Evolutionary conservation across 30 jellyfish, hydroid and myxozoan species (phyloP), one percentile per base, ranked within the genome.

Genomic region (Turritopsis dohrnii): DNA sequence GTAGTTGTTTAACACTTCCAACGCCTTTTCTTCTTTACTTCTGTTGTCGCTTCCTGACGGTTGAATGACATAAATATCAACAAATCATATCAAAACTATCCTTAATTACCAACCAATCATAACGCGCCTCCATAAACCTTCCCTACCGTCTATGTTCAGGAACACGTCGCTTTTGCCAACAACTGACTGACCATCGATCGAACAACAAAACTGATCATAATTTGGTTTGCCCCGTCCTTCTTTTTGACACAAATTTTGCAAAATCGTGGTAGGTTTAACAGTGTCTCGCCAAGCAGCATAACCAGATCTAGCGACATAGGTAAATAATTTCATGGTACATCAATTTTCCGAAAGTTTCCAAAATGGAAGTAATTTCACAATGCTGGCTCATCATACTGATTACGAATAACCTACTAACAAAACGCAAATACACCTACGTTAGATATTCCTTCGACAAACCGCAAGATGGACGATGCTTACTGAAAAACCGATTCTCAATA

Each of bases 401-500:
- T n/a, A n/a, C n/a, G n/a, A n/a, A 41, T 41, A 5, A 41, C 13
- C 13, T 41, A 13, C 5, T 41, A 41, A 41, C 60, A 41, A 3
- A 5, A 41, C 5, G 13, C 60, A 41, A 41, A 41, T 5, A 41
- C 60, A 41, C 96, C 81, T 83, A 94, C 99, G 71, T 75, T 20
- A 28, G 54, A 71, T 94, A 94, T 24, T 74, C 65, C 41, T 75
- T 54, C 25, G 95, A 94, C 72, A 95, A 72, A 19, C 97, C 97
- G 76, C 96, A 89, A 65, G 86, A 83, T 20, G 97, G 84, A 21
- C 97, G 79, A 74, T 90, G 94, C 66, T 95, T 95, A 74, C 96
- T 89, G 87, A 82, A 90, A 72, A 27, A 95, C 72, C 99, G 71
- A 79, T 90, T 90, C 76, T 95, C 99, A 71, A 95, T 85, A 80